Evolutionary conservation across 2,113 vertebrate species (phyloP).

Genomic region (Orcinus orca): DNA sequence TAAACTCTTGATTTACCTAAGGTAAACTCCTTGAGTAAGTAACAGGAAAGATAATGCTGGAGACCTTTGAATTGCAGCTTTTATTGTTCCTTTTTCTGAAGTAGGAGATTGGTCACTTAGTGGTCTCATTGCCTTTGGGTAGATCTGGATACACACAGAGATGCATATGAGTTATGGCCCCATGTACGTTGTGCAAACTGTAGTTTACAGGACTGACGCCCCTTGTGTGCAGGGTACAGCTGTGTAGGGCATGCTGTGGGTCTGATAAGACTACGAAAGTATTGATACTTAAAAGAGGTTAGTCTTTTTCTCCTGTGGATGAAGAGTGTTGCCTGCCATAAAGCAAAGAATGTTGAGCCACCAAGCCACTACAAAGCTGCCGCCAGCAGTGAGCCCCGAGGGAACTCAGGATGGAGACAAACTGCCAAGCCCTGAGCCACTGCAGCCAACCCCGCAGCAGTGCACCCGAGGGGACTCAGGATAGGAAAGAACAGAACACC

Average conservation of each 20-base stretch:
- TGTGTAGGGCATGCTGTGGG: background rate
- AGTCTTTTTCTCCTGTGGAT: background rate
- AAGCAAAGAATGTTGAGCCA: background rate
- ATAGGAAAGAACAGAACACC: accelerated
- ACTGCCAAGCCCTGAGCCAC: background rate
- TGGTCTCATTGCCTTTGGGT: background rate
- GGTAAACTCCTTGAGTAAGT: background rate
- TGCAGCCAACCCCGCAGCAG: background rate
- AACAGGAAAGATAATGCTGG: background rate
- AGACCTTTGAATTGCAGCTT: background rate
- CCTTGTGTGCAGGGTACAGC: background rate
- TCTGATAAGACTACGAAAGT: background rate
- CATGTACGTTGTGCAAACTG: background rate
- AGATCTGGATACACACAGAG: background rate
- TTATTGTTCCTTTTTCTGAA: background rate
- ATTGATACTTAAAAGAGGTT: background rate
- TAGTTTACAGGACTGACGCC: background rate
- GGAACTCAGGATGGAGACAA: background rate
- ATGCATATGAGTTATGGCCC: background rate
- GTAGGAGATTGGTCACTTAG: background rate
- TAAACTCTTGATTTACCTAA: conserved; percentile 1
- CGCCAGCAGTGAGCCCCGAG: background rate
- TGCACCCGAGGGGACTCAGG: background rate
- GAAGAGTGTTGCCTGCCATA: background rate
- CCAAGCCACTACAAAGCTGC: background rate